These are phyloP conservation scores for Entomobrya proxima DNA, from an alignment of 2,888 invertebrate genomes.

Conservation along the genomic window DNA sequence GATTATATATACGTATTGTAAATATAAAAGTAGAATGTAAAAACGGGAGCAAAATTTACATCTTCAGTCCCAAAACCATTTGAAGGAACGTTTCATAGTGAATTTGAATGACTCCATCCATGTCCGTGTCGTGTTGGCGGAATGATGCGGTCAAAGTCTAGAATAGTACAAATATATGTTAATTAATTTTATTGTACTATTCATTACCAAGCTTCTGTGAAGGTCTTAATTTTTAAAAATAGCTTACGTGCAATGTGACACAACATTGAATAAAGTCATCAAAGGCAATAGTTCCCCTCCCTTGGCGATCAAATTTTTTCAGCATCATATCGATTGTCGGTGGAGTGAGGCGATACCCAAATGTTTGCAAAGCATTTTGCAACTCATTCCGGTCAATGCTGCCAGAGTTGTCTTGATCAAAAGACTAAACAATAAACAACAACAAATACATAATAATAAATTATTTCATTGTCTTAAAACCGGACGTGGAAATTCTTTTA, in stretches of 20 bases:
- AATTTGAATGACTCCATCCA: constrained; percentile 96
- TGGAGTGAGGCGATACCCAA: constrained; percentile 89
- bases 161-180: constrained; percentile 75
- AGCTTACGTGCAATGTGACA: constrained; percentile 92
- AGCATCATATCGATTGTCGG: constrained; percentile 88
- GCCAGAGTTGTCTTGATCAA: constrained; percentile 91
- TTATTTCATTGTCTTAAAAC: too few relatives aligned
- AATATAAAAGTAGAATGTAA: neutral
- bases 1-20: neutral
- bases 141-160: constrained; percentile 94
- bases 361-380: constrained; percentile 91
- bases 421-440: constrained; percentile 84
- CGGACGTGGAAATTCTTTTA: too few relatives aligned
- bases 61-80: constrained; percentile 84
- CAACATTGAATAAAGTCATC: constrained; percentile 99
- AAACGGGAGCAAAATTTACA: constrained; percentile 67
- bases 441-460: too few relatives aligned
- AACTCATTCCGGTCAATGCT: constrained; percentile 94
- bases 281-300: constrained; percentile 91
- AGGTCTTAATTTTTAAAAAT: neutral
- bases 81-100: constrained; percentile 96
- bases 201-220: neutral
- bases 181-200: neutral
- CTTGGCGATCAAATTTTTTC: constrained; percentile 94
- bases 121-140: constrained; percentile 91